Base-by-base conservation (phyloP, 2,797 vertebrate species). In the Pampus argenteus region DNA sequence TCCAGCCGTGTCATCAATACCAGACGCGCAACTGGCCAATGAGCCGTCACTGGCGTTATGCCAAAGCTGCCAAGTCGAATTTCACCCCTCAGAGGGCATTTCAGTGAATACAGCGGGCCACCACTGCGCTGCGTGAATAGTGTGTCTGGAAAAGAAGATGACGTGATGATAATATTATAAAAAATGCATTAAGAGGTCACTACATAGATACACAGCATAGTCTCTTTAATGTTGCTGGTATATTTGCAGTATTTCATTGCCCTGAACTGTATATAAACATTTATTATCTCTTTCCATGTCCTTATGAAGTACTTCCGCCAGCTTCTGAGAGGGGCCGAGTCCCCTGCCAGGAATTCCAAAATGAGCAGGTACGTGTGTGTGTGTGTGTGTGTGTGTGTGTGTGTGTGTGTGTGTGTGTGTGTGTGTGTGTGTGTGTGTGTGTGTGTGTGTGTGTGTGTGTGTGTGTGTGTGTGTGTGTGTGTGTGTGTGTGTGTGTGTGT, bases 291-390 rank as follows among this genome's bases (percentile, higher is more conserved):
- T 77, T 47, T 44, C 15, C 34, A 8, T 78, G 45, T 68, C 15
- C 20, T 57, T 61, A 55, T 84, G 1, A 74, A 99, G 98, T 99
- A 98, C 90, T 99, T 99, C 91, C 95, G 97, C 9, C 96, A 99
- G 81, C 96, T 99, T 79, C 92, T 99, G 78, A 93, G 96, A 93
- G 97, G 97, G 79, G 97, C 97, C 22, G 98, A 99, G 87, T 99
- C 98, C 57, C 97, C 97, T 51, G 96, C 96, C 23, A 96, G 97
- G 76, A 98, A 96, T 86, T 98, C 97, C 3, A 98, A 94, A 84
- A 96, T 97, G 88, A 98, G 95, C 95, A 97, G 97, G 98, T 98
- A 87, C 22, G 71, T 68, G 51, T 74, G 38, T 22, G 28, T 76
- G 44, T 17, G 10, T 7, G 5, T n/a, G 23, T 47, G 13, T 47